These are phyloP conservation scores for Xylota sylvarum DNA, from an alignment of 2,888 invertebrate genomes.

Conservation along the genomic window DNA sequence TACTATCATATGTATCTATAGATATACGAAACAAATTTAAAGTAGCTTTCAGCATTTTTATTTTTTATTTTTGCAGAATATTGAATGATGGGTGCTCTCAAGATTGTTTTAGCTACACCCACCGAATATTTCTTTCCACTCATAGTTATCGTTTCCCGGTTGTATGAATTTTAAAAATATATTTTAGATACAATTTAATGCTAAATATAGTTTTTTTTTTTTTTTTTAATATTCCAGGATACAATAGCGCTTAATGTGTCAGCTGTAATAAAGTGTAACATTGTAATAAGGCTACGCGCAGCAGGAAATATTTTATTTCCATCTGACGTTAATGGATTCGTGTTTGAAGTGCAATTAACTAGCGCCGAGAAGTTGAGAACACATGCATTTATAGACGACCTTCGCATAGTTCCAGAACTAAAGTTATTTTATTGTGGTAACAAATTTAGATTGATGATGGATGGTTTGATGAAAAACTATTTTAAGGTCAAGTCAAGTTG, in stretches of 20 bases:
- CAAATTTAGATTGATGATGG: conserved; percentile 25
- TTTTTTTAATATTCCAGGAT: conserved; percentile 18
- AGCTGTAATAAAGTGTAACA: conserved; percentile 15
- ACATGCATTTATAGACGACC: conserved; percentile 22
- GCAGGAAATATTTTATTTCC: conserved; percentile 19
- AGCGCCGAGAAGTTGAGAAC: conserved; percentile 7
- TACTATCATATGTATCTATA: background rate
- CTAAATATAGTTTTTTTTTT: conserved; percentile 47
- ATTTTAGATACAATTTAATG: conserved; percentile 36
- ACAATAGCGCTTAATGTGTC: conserved; percentile 39
- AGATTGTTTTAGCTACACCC: conserved; percentile 46
- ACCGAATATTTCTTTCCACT: conserved; percentile 25
- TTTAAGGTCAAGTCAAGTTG: background rate
- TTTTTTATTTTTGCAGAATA: no score
- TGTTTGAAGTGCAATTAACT: conserved; percentile 43
- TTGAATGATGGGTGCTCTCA: conserved; percentile 47
- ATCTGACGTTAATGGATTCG: conserved; percentile 53
- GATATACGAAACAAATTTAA: background rate
- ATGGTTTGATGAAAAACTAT: background rate
- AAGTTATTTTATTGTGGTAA: conserved; percentile 6
- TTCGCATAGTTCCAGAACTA: conserved; percentile 21
- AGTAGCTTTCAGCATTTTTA: conserved; percentile 28
- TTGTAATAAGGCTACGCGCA: conserved; percentile 11
- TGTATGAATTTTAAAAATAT: conserved; percentile 25
- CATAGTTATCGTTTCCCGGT: background rate